These are phyloP conservation scores for Pogona vitticeps DNA, from an alignment of 2,113 vertebrate genomes.

Conservation along the genomic window DNA sequence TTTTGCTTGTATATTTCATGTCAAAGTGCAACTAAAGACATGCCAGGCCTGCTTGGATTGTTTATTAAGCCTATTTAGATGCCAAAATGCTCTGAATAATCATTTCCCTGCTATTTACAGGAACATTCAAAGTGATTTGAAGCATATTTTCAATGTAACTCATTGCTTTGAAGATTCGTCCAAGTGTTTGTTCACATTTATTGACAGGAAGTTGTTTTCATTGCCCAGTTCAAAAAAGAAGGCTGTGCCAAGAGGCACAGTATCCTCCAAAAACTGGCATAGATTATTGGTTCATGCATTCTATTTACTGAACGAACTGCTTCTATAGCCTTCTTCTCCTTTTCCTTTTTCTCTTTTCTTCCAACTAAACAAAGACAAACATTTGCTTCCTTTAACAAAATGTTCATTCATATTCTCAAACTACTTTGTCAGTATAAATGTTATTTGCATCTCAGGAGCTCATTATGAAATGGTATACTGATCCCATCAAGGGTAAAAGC, in stretches of 20 bases:
- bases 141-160: conserved; percentile 76
- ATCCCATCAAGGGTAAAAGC: background rate
- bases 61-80: conserved; percentile 62
- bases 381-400: background rate
- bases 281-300: accelerated
- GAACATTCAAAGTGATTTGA: conserved; percentile 63
- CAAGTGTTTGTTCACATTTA: conserved; percentile 80
- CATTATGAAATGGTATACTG: background rate
- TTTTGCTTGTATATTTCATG: background rate
- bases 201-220: conserved; percentile 81
- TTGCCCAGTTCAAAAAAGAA: conserved; percentile 52
- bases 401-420: background rate
- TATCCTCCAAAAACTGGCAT: conserved; percentile 38
- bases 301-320: background rate
- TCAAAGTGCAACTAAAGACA: conserved; percentile 5
- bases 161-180: conserved; percentile 80
- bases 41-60: conserved; percentile 26
- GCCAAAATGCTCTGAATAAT: conserved; percentile 51
- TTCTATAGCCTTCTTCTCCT: background rate
- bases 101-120: conserved; percentile 59
- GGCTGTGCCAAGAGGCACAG: conserved; percentile 11
- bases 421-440: background rate
- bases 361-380: too few relatives aligned
- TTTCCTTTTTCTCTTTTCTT: background rate
- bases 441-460: background rate